Evolutionary conservation across 2,113 vertebrate genomes (phyloP).

Genomic region (Chinchilla lanigera): DNA sequence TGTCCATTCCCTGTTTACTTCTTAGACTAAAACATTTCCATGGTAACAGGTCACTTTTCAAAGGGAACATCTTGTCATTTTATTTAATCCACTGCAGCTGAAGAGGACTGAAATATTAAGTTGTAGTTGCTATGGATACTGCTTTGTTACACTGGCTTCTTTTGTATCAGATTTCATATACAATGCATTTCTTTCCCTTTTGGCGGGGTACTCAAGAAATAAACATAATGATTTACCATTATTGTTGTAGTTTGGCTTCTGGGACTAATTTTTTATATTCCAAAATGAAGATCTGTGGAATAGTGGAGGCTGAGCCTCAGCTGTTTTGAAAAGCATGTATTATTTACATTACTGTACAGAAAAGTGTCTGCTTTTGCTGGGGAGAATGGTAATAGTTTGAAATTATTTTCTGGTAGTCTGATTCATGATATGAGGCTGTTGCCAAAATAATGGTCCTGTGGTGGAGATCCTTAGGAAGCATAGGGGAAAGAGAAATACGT

Average conservation of each 20-base stretch:
- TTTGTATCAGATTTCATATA: slow-evolving; percentile 89
- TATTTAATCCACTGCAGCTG: slow-evolving; percentile 99
- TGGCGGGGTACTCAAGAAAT: slow-evolving; percentile 65
- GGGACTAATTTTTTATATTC: slow-evolving; percentile 63
- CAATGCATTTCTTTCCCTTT: slow-evolving; percentile 47
- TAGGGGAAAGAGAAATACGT: neutral
- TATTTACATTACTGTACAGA: slow-evolving; percentile 52
- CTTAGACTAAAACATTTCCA: slow-evolving; percentile 91
- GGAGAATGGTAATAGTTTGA: neutral
- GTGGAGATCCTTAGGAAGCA: neutral
- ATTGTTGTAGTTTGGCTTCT: slow-evolving; percentile 79
- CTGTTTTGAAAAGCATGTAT: slow-evolving; percentile 53
- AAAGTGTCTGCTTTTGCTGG: slow-evolving; percentile 13
- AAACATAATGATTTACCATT: slow-evolving; percentile 80
- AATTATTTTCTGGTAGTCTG: neutral
- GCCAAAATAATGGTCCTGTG: neutral
- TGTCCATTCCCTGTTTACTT: slow-evolving; percentile 90
- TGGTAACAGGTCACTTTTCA: slow-evolving; percentile 97
- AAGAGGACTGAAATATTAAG: slow-evolving; percentile 99
- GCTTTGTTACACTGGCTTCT: slow-evolving; percentile 93
- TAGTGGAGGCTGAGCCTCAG: neutral
- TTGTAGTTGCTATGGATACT: slow-evolving; percentile 98
- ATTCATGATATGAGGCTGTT: neutral
- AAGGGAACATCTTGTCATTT: slow-evolving; percentile 99
- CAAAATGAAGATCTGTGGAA: slow-evolving; percentile 64